Evolutionary conservation across 2,888 invertebrate species (phyloP).

Genomic region (Chrysolina haemoptera): DNA sequence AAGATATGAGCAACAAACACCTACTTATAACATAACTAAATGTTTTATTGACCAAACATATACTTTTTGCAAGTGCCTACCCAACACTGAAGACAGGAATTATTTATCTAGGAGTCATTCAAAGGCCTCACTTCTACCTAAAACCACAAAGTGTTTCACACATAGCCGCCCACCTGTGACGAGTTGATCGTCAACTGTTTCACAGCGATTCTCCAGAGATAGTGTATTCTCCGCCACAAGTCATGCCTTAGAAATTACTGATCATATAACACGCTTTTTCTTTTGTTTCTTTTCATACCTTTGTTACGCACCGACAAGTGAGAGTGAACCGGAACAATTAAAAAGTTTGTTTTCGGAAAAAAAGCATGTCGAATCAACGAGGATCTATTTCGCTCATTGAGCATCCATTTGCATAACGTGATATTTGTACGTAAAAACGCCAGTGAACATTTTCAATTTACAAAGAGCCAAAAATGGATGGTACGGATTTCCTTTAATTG

Average conservation of each 20-base stretch:
- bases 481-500: no score
- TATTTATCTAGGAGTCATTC: neutral
- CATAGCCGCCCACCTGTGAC: slow-evolving; percentile 20
- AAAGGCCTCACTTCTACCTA: neutral
- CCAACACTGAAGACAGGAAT: neutral
- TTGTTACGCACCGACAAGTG: slow-evolving; percentile 34
- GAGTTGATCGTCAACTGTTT: slow-evolving; percentile 17
- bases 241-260: slow-evolving; percentile 5
- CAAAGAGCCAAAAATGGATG: no score
- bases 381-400: neutral
- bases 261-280: slow-evolving; percentile 43
- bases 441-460: no score
- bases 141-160: slow-evolving; percentile 24
- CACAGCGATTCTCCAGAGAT: slow-evolving; percentile 22
- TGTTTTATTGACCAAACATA: neutral
- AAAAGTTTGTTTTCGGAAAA: slow-evolving; percentile 14
- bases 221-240: slow-evolving; percentile 10
- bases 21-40: no score
- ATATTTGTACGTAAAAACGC: neutral
- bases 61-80: neutral
- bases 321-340: slow-evolving; percentile 12
- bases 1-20: no score
- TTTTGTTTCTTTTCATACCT: slow-evolving; percentile 25
- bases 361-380: slow-evolving; percentile 7
- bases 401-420: neutral